Conservation (phyloP, 2,113 vertebrate species). For the Hemiscyllium ocellatum region DNA sequence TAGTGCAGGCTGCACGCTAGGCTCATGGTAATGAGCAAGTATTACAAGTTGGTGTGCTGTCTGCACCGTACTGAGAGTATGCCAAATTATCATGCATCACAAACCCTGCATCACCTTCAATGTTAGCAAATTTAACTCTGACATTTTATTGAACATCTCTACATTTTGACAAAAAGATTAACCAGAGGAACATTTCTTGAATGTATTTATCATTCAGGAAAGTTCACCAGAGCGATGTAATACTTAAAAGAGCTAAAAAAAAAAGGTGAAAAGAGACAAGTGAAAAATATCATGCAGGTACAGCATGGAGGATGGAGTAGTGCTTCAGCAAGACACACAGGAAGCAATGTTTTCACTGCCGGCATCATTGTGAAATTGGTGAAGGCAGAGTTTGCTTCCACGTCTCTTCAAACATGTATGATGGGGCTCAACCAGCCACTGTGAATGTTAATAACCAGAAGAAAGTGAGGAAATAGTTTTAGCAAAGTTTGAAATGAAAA, state of each 20-base stretch:
- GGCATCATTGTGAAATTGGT: neutral
- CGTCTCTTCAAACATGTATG: neutral
- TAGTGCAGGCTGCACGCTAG: neutral
- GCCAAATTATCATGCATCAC: no score
- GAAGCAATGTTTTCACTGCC: neutral
- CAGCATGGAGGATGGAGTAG: neutral
- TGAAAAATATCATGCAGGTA: neutral
- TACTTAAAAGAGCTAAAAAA: neutral
- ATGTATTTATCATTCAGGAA: neutral
- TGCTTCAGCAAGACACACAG: neutral
- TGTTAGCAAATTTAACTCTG: no score
- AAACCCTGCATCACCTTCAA: no score
- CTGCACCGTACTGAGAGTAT: no score
- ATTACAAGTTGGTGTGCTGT: neutral
- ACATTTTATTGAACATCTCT: neutral
- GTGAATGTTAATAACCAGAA: neutral
- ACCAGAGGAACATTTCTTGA: neutral
- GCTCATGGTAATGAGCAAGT: neutral
- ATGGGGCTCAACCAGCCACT: neutral
- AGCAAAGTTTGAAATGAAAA: neutral
- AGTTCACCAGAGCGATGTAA: neutral
- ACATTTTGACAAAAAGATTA: neutral
- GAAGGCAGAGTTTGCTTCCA: neutral
- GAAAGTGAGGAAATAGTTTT: neutral
- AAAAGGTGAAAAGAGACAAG: neutral